A percentile compares a stretch with the other conserved stretches of the same genome.
phyloP scores from a whole-genome alignment of 2,113 vertebrate species.

The Poecilia latipinna region DNA sequence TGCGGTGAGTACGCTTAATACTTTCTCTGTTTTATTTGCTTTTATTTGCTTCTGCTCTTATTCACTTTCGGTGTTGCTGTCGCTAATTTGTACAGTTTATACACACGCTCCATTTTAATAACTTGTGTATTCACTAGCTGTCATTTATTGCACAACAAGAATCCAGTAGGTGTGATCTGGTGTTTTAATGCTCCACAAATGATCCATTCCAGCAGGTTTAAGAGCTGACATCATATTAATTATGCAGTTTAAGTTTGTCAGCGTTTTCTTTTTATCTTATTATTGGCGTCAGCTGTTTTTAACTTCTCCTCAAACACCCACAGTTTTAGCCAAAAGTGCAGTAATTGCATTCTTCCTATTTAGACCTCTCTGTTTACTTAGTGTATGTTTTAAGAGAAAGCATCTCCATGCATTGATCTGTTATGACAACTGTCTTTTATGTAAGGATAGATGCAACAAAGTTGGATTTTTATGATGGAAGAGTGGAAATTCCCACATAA shows the following conservation, averaged over 20 bases:
- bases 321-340: not conserved
- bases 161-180: not conserved
- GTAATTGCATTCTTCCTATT: too few species aligned
- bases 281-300: not conserved
- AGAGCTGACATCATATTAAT: not conserved
- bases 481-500: too few species aligned
- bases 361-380: too few species aligned
- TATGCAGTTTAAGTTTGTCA: not conserved
- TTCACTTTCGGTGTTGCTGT: too few species aligned
- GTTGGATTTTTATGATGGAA: not conserved
- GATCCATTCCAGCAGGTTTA: not conserved
- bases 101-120: not conserved
- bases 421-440: not conserved
- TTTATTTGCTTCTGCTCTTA: too few species aligned
- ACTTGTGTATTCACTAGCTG: not conserved
- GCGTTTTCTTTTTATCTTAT: not conserved
- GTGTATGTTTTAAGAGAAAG: too few species aligned
- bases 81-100: too few species aligned
- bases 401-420: too few species aligned
- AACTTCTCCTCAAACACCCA: not conserved
- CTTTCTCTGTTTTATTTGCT: not conserved
- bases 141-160: not conserved
- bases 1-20: not conserved
- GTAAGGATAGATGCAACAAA: not conserved
- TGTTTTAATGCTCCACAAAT: not conserved